Conservation (phyloP, 1,140 invertebrate genomes). For the Lithobius niger region DNA sequence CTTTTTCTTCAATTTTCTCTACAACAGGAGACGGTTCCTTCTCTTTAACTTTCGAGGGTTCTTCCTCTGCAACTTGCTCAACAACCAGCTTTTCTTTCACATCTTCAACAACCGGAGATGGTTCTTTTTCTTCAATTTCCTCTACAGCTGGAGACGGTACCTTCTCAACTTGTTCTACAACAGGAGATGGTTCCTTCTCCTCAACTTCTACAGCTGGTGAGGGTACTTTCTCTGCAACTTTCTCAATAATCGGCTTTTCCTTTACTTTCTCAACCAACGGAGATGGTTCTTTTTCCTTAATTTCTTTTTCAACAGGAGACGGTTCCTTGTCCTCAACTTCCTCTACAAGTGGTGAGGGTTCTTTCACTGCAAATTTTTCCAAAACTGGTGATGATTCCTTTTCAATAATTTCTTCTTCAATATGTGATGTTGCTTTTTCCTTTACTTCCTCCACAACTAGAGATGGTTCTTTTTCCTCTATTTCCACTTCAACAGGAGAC, state of each 20-base stretch:
- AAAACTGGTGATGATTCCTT: too few relatives aligned
- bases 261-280: background rate
- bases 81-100: background rate
- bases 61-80: background rate
- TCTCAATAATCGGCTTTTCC: background rate
- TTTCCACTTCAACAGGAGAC: background rate
- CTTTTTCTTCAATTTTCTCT: background rate
- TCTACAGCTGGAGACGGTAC: background rate
- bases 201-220: slow-evolving; percentile 6
- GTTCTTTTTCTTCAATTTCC: background rate
- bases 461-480: background rate
- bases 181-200: slow-evolving; percentile 11
- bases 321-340: too few relatives aligned
- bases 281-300: slow-evolving; percentile 4
- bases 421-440: slow-evolving; percentile 34
- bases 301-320: too few relatives aligned
- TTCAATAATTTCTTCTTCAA: slow-evolving; percentile 38
- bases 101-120: background rate
- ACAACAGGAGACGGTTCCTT: background rate
- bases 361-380: too few relatives aligned
- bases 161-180: background rate
- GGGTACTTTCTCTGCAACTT: background rate
- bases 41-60: background rate
- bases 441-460: too few relatives aligned
- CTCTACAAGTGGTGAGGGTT: too few relatives aligned